Percentiles rank a stretch among this genome's conserved stretches.
These are phyloP conservation scores for Rissa tridactyla DNA, from an alignment of 2,113 vertebrate species.

Conservation along the genomic window DNA sequence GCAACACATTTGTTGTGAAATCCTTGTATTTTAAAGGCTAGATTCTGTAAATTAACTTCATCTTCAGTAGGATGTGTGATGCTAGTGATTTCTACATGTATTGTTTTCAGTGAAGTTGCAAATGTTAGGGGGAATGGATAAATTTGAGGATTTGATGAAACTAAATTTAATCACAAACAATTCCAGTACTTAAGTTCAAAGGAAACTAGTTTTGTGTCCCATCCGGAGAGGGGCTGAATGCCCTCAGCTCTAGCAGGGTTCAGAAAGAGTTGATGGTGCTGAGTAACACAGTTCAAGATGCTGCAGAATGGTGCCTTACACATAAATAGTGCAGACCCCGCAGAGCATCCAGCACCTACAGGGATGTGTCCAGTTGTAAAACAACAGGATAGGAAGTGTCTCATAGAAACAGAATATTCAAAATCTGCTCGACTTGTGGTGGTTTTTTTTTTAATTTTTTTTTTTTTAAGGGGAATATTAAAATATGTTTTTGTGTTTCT, in stretches of 20 bases:
- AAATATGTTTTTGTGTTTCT: conserved; percentile 6
- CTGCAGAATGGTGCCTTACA: not conserved
- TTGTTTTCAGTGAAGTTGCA: conserved; percentile 18
- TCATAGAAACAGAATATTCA: not conserved
- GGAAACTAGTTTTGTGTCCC: not conserved
- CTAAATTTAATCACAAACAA: not conserved
- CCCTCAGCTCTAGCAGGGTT: not conserved
- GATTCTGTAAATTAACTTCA: conserved; percentile 69
- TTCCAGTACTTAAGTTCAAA: not conserved
- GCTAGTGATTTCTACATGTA: conserved; percentile 35
- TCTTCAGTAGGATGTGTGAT: conserved; percentile 47
- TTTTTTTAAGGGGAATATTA: not conserved
- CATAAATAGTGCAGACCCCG: not conserved
- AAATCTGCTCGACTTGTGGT: not conserved
- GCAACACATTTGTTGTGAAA: conserved; percentile 78
- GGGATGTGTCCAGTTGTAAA: not conserved
- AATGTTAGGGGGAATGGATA: not conserved
- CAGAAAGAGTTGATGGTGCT: not conserved
- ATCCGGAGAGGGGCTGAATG: not conserved
- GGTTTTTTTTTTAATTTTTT: not conserved
- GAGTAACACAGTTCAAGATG: not conserved
- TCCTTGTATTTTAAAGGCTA: conserved; percentile 69
- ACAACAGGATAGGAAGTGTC: not conserved
- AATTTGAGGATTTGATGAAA: not conserved
- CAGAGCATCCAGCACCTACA: not conserved